phyloP scores from a whole-genome alignment of 2,888 invertebrate species.

The Adelphocoris suturalis region DNA sequence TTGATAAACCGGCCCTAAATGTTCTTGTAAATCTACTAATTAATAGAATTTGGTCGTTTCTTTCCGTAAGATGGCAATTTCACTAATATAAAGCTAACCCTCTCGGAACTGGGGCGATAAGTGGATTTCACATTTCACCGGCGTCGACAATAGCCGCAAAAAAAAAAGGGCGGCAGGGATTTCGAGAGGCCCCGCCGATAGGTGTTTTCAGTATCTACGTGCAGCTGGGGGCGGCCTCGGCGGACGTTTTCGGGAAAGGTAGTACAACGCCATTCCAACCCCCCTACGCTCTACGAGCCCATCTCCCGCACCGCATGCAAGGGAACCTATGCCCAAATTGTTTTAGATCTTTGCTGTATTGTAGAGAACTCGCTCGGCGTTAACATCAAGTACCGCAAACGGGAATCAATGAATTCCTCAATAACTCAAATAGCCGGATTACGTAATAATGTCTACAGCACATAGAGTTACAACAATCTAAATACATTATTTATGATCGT shows the following conservation, averaged over 20 bases:
- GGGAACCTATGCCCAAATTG: constrained; percentile 19
- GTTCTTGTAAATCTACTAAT: no score
- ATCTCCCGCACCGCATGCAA: constrained; percentile 9
- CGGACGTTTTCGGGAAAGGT: neutral
- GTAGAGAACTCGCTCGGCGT: no score
- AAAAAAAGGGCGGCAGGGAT: neutral
- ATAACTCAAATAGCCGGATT: no score
- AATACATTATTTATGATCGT: no score
- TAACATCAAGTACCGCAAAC: neutral
- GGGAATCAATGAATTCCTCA: no score
- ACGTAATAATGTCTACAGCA: no score
- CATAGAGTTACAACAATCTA: no score
- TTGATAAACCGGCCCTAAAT: no score
- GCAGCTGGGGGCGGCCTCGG: constrained; percentile 20
- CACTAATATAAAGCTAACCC: no score
- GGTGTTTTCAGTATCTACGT: constrained; percentile 14
- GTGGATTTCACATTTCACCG: neutral
- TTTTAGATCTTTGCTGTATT: neutral
- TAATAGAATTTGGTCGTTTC: no score
- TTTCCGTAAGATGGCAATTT: no score
- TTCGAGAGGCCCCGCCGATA: neutral
- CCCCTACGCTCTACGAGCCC: neutral
- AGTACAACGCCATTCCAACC: constrained; percentile 27
- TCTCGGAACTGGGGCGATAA: neutral
- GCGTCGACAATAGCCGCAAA: neutral